Conservation (phyloP, 2,113 vertebrate species). For the Tupaia tana region DNA sequence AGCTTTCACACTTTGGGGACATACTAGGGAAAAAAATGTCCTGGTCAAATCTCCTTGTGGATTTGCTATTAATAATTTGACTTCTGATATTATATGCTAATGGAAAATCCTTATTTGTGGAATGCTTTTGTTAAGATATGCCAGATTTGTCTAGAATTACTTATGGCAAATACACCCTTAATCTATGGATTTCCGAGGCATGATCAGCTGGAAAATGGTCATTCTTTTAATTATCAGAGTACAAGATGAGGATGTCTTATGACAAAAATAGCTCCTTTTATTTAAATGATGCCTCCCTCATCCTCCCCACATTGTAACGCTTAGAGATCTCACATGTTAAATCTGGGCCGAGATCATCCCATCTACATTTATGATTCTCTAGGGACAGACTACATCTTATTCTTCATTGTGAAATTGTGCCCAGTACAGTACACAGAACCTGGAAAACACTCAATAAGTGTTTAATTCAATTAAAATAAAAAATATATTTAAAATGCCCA, state of each 20-base stretch:
- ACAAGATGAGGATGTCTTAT: not conserved
- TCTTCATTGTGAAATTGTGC: not conserved
- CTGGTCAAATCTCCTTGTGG: not conserved
- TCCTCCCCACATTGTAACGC: not conserved
- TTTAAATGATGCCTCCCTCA: not conserved
- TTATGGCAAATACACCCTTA: not conserved
- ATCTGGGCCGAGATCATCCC: not conserved
- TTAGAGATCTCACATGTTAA: not conserved
- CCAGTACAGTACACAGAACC: not conserved
- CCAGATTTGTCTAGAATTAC: not conserved
- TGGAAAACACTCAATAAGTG: not conserved
- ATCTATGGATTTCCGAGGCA: not conserved
- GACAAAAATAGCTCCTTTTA: not conserved
- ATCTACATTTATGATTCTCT: not conserved
- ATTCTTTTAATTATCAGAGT: constrained; percentile 33
- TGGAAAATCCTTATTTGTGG: not conserved
- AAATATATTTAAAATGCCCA: not conserved
- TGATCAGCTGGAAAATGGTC: not conserved
- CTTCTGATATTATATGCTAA: not conserved
- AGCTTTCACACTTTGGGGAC: not conserved
- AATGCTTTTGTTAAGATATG: not conserved
- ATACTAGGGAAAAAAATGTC: not conserved
- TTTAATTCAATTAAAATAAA: constrained; percentile 10
- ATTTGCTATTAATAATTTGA: not conserved
- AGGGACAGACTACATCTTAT: not conserved